Base-by-base conservation (phyloP, 2,113 vertebrate genomes). In the Lampris megalopsis region DNA sequence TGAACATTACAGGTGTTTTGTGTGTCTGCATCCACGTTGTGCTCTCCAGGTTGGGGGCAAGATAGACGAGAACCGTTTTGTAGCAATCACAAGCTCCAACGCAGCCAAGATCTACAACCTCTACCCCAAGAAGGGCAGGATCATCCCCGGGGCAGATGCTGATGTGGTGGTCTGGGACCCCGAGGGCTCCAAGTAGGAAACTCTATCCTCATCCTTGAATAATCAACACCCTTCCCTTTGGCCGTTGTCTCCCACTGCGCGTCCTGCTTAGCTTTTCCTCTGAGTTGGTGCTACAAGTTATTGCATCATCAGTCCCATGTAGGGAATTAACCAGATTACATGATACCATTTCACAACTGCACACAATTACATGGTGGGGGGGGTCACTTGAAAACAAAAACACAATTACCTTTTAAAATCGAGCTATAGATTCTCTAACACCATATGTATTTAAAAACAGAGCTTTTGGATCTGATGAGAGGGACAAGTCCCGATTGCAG, bases 131-230 rank as follows among this genome's bases (percentile, higher is more conserved):
- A 99, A 99, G 90, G 98, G 98, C 66, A 93, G 97, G 69, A 96
- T 99, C 91, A 96, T 99, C 88, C 95, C 97, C 0, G 98, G 98
- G 4, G 97, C 98, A 0, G 97, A 99, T 0, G 97, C 98, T 0
- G 98, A 99, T 0, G 88, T 99, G 3, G 97, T 99, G 43, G 98
- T 99, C 87, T 99, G 98, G 98, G 98, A 99, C 89, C 96, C 97
- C 0, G 98, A 99, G 85, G 96, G 97, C 88, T 96, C 97, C 69
- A 98, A 95, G 98, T 98, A 94, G 50, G 83, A 61, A 83, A 86
- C 64, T 2, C 2, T 35, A 85, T 75, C 81, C 63, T 1, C 24
- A 24, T 54, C 66, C 68, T 50, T 81, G 68, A 56, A 80, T 88
- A 66, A 60, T 88, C 6, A 62, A 0, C 6, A 67, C 8, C 6